Percentiles rank a stretch among this genome's conserved stretches.
phyloP scores from a whole-genome alignment of 2,113 vertebrate genomes.

The Antechinus flavipes region DNA sequence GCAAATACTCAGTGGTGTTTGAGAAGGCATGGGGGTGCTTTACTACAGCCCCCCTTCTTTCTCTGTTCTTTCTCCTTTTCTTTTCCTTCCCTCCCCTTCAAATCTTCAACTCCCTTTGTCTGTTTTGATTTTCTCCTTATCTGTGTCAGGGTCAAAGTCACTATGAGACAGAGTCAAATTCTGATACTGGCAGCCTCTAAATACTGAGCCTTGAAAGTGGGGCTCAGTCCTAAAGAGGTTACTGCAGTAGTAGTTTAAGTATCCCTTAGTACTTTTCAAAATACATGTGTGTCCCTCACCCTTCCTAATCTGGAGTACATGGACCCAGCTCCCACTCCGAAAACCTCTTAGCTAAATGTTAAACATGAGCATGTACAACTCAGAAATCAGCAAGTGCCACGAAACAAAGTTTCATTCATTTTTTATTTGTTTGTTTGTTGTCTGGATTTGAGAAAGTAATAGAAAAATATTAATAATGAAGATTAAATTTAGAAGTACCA shows the following conservation, averaged over 20 bases:
- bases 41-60: background rate
- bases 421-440: background rate
- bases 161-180: background rate
- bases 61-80: background rate
- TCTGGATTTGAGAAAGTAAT: background rate
- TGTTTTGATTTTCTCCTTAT: background rate
- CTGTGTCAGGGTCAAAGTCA: no score
- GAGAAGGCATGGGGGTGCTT: background rate
- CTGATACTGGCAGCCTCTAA: background rate
- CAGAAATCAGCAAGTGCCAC: background rate
- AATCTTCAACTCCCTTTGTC: background rate
- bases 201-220: background rate
- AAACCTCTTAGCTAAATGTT: background rate
- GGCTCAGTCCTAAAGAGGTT: background rate
- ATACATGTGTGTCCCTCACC: background rate
- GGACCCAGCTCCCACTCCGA: background rate
- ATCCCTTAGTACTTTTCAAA: background rate
- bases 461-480: background rate
- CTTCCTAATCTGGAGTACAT: background rate
- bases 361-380: background rate
- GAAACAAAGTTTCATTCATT: background rate
- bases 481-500: no score
- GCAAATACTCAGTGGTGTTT: background rate
- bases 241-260: background rate
- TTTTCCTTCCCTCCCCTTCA: background rate